These are phyloP conservation scores for Heliocidaris erythrogramma DNA, from an alignment of 35 echinoderm and acorn worm species.

Conservation along the genomic window DNA sequence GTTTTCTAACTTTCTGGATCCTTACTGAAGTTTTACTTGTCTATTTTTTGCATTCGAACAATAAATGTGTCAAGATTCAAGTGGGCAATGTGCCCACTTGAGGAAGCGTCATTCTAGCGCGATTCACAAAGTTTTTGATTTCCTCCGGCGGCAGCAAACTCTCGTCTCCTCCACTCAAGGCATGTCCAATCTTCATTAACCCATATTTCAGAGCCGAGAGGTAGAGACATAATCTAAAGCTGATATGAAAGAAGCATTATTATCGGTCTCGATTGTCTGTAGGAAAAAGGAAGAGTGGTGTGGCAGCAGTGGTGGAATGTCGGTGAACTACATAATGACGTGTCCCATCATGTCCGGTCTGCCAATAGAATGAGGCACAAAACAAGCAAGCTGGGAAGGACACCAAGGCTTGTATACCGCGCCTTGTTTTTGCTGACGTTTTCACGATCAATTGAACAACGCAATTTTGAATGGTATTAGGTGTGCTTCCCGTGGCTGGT, in stretches of 20 bases:
- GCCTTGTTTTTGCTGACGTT: neutral
- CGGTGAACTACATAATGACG: neutral
- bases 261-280: neutral
- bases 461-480: neutral
- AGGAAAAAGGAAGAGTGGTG: neutral
- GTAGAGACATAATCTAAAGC: slow-evolving; percentile 1
- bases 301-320: neutral
- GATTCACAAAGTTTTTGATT: neutral
- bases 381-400: neutral
- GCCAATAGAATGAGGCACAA: neutral
- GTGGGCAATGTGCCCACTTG: neutral
- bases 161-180: neutral
- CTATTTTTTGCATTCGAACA: neutral
- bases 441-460: slow-evolving; percentile 10
- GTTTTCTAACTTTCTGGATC: neutral
- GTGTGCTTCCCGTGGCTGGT: neutral
- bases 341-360: neutral
- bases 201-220: neutral
- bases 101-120: neutral
- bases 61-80: neutral
- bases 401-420: neutral
- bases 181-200: slow-evolving; percentile 3
- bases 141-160: neutral
- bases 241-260: neutral
- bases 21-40: neutral